phyloP scores from a whole-genome alignment of 2,113 vertebrate species.

The Xyrauchen texanus region DNA sequence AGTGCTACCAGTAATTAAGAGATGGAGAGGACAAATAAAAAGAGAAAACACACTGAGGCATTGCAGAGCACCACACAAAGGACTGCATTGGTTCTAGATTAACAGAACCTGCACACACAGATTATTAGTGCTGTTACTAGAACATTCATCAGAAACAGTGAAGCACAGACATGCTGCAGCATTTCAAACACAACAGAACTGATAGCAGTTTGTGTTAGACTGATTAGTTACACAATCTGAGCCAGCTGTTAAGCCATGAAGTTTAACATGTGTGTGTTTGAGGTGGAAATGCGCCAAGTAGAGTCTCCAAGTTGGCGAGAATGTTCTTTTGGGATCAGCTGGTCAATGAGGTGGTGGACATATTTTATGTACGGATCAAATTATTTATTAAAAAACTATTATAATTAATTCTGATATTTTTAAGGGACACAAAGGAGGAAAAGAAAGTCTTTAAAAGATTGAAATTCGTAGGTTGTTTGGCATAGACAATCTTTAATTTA shows the following conservation, averaged over 20 bases:
- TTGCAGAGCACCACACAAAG: constrained; percentile 28
- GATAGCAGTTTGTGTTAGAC: constrained; percentile 49
- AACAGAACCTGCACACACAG: constrained; percentile 43
- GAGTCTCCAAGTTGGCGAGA: too few relatives aligned
- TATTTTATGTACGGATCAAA: too few relatives aligned
- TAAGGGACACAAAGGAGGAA: too few relatives aligned
- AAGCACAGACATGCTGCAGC: constrained; percentile 20
- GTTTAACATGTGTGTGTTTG: constrained; percentile 33
- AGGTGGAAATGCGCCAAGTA: constrained; percentile 2
- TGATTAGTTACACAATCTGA: constrained; percentile 34
- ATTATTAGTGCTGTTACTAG: constrained; percentile 39
- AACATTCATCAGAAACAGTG: constrained; percentile 31
- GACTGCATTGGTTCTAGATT: background rate
- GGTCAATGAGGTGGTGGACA: too few relatives aligned
- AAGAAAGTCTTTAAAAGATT: too few relatives aligned
- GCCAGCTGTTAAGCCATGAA: constrained; percentile 43
- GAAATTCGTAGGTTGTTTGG: too few relatives aligned
- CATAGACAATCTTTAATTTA: too few relatives aligned
- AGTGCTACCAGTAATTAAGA: constrained; percentile 65
- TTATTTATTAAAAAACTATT: too few relatives aligned
- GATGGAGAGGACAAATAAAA: constrained; percentile 33
- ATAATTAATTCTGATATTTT: too few relatives aligned
- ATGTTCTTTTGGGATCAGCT: too few relatives aligned
- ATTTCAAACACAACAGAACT: constrained; percentile 43
- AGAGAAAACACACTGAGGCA: constrained; percentile 47